These are phyloP conservation scores for Tipula lateralis DNA, from an alignment of 2,888 invertebrate species.

Conservation along the genomic window DNA sequence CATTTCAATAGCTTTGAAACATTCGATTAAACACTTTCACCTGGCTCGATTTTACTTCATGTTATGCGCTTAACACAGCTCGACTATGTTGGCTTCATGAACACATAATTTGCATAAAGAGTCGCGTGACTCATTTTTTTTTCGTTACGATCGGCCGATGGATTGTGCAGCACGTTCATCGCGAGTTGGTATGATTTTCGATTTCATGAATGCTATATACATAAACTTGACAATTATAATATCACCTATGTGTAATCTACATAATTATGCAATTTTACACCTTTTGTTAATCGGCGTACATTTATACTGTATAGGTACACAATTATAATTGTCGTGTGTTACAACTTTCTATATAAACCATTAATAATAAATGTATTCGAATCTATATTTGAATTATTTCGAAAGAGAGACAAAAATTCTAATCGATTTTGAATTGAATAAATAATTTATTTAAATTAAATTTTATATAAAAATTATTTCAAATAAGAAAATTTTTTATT, in stretches of 20 bases:
- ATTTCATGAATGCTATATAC: background rate
- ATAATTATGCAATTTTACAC: background rate
- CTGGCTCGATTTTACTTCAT: background rate
- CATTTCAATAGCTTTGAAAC: background rate
- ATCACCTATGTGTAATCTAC: background rate
- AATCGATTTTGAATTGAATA: slow-evolving; percentile 12
- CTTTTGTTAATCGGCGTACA: background rate
- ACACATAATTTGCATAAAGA: background rate
- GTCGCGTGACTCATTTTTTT: background rate
- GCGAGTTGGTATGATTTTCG: background rate
- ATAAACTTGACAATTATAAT: background rate
- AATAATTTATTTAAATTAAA: background rate
- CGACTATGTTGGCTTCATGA: background rate
- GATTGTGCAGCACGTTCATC: background rate
- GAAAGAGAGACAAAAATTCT: slow-evolving; percentile 4
- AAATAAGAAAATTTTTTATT: background rate
- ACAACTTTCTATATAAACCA: background rate
- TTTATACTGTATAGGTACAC: background rate
- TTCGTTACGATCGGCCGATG: background rate
- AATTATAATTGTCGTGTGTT: background rate
- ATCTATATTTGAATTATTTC: background rate
- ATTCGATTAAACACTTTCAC: slow-evolving; percentile 24
- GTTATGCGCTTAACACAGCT: background rate
- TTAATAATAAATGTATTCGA: background rate
- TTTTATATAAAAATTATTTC: background rate